These are phyloP conservation scores for Pterophyllum scalare DNA, from an alignment of 2,113 vertebrate genomes.

Conservation along the genomic window DNA sequence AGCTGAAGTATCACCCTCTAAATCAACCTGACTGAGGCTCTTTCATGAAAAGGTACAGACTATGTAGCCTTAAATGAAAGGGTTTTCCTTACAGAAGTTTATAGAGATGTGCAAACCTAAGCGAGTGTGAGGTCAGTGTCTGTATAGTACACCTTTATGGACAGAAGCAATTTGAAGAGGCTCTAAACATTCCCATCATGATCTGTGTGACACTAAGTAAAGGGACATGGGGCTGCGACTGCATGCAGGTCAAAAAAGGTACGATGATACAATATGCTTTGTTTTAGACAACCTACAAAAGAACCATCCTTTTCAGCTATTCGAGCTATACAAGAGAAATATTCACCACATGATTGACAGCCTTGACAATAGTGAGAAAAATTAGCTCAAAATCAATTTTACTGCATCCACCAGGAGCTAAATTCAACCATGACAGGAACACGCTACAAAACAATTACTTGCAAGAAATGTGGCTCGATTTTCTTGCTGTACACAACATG, in stretches of 20 bases:
- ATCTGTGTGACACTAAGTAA: slow-evolving; percentile 28
- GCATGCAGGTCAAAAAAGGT: slow-evolving; percentile 19
- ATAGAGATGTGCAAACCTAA: slow-evolving; percentile 36
- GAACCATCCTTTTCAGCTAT: neutral
- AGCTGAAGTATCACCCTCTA: neutral
- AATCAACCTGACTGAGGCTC: neutral
- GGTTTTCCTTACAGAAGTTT: slow-evolving; percentile 22
- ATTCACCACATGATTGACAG: slow-evolving; percentile 12
- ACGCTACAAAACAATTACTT: slow-evolving; percentile 8
- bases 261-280: slow-evolving; percentile 1
- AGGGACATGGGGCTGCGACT: slow-evolving; percentile 11
- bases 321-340: neutral
- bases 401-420: slow-evolving; percentile 3
- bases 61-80: neutral
- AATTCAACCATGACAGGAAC: slow-evolving; percentile 34
- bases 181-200: slow-evolving; percentile 47
- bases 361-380: neutral
- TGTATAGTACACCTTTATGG: slow-evolving; percentile 8
- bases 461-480: slow-evolving; percentile 4
- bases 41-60: slow-evolving; percentile 15
- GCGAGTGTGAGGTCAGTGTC: slow-evolving; percentile 28
- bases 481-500: neutral
- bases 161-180: slow-evolving; percentile 55
- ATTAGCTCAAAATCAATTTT: slow-evolving; percentile 12
- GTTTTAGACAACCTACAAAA: neutral